Evolutionary conservation across 2,888 invertebrate species (phyloP).

Genomic region (Ormia ochracea): DNA sequence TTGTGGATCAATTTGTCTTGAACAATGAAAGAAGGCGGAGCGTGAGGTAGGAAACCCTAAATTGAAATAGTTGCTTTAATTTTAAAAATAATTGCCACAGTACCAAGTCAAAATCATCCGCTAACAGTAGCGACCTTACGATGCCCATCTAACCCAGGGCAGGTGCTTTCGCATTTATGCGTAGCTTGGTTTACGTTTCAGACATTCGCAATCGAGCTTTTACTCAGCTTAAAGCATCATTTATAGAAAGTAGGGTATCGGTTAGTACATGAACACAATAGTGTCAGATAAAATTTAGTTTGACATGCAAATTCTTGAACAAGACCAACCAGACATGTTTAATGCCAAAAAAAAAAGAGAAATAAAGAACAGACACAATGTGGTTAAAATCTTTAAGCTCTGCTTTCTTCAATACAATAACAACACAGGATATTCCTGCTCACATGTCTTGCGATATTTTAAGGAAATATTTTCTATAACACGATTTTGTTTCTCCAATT

Average conservation of each 20-base stretch:
- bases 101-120: too few species aligned
- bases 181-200: background rate
- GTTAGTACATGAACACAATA: slow-evolving; percentile 29
- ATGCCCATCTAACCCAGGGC: too few species aligned
- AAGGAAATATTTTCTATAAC: slow-evolving; percentile 7
- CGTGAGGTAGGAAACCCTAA: too few species aligned
- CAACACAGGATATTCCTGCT: slow-evolving; percentile 14
- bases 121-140: too few species aligned
- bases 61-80: too few species aligned
- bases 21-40: too few species aligned
- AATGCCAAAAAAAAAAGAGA: background rate
- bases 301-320: slow-evolving; percentile 56
- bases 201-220: background rate
- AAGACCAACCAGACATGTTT: slow-evolving; percentile 50
- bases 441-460: background rate
- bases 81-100: too few species aligned
- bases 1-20: too few species aligned
- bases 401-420: background rate
- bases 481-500: slow-evolving; percentile 11
- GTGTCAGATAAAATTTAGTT: slow-evolving; percentile 52
- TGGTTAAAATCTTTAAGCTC: background rate
- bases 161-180: too few species aligned
- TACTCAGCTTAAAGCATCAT: background rate
- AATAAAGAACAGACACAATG: background rate
- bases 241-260: background rate